Percentiles rank a stretch among this genome's conserved stretches.
Conservation (phyloP, 2,888 invertebrate genomes). For the Drosophila pseudotakahashii region DNA sequence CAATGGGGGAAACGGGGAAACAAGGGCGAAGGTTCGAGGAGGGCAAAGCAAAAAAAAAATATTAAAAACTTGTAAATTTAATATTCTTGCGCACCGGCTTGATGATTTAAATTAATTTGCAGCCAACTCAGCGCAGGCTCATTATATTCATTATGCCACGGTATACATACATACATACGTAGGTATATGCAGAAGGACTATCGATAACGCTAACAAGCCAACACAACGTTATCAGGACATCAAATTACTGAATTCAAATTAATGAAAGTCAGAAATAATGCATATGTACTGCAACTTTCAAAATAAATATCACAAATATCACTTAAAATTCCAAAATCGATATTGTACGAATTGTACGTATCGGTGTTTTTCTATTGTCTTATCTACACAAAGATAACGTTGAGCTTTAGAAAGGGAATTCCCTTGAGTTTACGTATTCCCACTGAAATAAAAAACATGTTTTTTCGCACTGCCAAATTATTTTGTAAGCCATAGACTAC, state of each 20-base stretch:
- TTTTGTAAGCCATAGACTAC: background rate
- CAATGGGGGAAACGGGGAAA: constrained; percentile 32
- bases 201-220: constrained; percentile 8
- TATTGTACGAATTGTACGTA: background rate
- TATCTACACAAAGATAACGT: background rate
- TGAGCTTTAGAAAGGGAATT: background rate
- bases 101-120: constrained; percentile 55
- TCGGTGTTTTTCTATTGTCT: background rate
- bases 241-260: background rate
- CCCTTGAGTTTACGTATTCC: background rate
- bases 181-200: background rate
- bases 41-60: constrained; percentile 2
- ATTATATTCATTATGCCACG: constrained; percentile 42
- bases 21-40: background rate
- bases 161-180: background rate
- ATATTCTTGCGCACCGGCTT: constrained; percentile 46
- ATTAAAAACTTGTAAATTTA: constrained; percentile 48
- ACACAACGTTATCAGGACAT: background rate
- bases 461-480: background rate
- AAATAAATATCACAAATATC: too few relatives aligned
- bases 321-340: too few relatives aligned
- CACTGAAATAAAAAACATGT: background rate
- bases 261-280: background rate
- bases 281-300: too few relatives aligned
- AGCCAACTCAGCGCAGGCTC: constrained; percentile 39